These are phyloP conservation scores for Gymnothorax javanicus DNA, from an alignment of 2,797 vertebrate species.

Conservation along the genomic window DNA sequence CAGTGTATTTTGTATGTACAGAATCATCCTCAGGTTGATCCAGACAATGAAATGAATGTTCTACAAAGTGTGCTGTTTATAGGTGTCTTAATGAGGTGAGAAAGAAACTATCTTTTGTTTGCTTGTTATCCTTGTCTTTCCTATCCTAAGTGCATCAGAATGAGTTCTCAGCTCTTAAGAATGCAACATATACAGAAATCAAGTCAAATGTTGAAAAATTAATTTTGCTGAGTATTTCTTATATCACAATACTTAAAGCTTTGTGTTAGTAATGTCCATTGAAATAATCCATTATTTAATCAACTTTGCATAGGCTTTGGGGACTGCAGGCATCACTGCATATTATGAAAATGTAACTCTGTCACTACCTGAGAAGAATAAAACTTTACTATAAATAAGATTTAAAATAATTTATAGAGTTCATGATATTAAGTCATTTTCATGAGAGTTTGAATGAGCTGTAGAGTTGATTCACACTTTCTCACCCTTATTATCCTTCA, in stretches of 20 bases:
- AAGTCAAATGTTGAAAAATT: too few relatives aligned
- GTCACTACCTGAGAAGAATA: background rate
- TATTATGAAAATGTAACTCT: background rate
- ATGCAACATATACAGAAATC: background rate
- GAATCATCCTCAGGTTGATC: background rate
- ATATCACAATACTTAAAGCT: too few relatives aligned
- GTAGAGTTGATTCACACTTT: background rate
- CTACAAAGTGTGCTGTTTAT: background rate
- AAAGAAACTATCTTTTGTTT: background rate
- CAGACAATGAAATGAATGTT: background rate
- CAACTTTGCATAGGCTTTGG: background rate
- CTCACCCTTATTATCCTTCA: background rate
- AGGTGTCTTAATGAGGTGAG: background rate
- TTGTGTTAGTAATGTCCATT: background rate
- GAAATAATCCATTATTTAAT: background rate
- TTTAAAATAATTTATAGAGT: background rate
- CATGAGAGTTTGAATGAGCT: background rate
- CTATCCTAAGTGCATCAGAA: constrained; percentile 5
- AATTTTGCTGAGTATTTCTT: too few relatives aligned
- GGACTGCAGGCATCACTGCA: background rate
- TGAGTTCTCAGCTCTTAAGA: background rate
- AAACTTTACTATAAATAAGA: background rate
- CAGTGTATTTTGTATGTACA: background rate
- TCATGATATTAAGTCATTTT: background rate
- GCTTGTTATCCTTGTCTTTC: constrained; percentile 6